Evolutionary conservation across 2,797 vertebrate genomes (phyloP), one percentile per base, ranked within the genome.

Genomic region (Eutrigla gurnardus): DNA sequence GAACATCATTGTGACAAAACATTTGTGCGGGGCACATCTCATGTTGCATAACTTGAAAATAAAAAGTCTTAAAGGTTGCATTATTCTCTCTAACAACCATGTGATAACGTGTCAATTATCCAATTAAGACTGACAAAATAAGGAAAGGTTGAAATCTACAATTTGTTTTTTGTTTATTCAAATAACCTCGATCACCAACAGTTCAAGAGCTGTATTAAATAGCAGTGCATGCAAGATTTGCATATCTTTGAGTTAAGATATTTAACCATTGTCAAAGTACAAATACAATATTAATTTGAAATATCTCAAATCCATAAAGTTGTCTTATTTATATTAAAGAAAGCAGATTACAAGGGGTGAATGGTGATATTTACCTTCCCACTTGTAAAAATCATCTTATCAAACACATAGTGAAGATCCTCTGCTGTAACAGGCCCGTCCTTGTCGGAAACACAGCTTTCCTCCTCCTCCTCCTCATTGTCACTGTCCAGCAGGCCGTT

Each of bases 381-480:
- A 76, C 96, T 97, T 35, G 97, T 99, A 91, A 99, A 96, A 93
- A 98, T 97, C 95, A 97, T 96, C 90, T 95, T 96, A 92, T 99
- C 97, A 85, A 99, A 99, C 70, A 96, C 91, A 83, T 99, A 99
- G 94, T 94, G 93, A 84, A 99, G 95, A 73, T 98, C 96, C 65
- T 96, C 94, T 45, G 94, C 81, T n/a, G 93, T 46, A 52, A 94
- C 80, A 13, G 68, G 91, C 43, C 77, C 86, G 65, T 93, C 94
- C 72, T 90, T 93, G 70, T 92, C 90, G 36, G 65, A 60, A 49
- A 78, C 69, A 3, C 46, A 33, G 37, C 66, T 53, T 36, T 84
- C 83, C 14, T 92, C 87, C 53, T 88, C 87, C 71, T 80, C 70
- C 36, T 72, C 90, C 14, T 93, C 93, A 1, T 82, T 58, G 17